These are phyloP conservation scores for Coregonus ussuriensis DNA, from an alignment of 2,797 vertebrate genomes.

Conservation along the genomic window DNA sequence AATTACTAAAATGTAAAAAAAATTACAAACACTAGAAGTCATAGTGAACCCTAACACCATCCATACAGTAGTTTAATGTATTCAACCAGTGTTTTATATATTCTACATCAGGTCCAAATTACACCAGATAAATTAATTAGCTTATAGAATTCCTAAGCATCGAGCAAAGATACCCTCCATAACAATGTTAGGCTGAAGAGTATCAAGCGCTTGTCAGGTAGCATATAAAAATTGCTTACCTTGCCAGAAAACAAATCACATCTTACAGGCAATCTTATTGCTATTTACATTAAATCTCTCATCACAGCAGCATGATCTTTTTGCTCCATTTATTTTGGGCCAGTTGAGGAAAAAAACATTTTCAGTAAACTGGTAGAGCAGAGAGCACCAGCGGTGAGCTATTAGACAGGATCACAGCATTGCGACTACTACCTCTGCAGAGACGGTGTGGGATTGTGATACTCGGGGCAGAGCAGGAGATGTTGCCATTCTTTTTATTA, in stretches of 20 bases:
- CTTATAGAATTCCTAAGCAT: slow-evolving; percentile 4
- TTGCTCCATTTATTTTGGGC: slow-evolving; percentile 40
- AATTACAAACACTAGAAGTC: neutral
- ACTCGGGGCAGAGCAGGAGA: slow-evolving; percentile 50
- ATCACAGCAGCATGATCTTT: slow-evolving; percentile 23
- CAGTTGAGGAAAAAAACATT: slow-evolving; percentile 35
- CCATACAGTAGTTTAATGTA: no score
- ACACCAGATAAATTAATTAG: neutral
- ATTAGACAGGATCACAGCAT: slow-evolving; percentile 52
- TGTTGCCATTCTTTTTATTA: slow-evolving; percentile 31
- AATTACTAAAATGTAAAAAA: no score
- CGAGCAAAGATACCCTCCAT: slow-evolving; percentile 17
- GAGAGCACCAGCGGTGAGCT: neutral
- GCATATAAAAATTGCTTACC: slow-evolving; percentile 57
- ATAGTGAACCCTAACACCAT: neutral
- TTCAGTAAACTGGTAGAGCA: slow-evolving; percentile 50
- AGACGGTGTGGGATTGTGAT: slow-evolving; percentile 51
- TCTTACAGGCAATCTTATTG: slow-evolving; percentile 32
- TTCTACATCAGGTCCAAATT: neutral
- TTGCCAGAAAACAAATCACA: slow-evolving; percentile 57
- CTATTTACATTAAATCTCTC: slow-evolving; percentile 36
- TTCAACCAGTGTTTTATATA: no score
- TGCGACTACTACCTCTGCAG: slow-evolving; percentile 69
- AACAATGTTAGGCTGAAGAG: slow-evolving; percentile 7
- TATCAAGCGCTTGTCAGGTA: slow-evolving; percentile 26